A percentile compares a stretch with the other conserved stretches of the same genome.
Conservation (phyloP, 1,140 invertebrate species). For the Chironomus striatipennis region DNA sequence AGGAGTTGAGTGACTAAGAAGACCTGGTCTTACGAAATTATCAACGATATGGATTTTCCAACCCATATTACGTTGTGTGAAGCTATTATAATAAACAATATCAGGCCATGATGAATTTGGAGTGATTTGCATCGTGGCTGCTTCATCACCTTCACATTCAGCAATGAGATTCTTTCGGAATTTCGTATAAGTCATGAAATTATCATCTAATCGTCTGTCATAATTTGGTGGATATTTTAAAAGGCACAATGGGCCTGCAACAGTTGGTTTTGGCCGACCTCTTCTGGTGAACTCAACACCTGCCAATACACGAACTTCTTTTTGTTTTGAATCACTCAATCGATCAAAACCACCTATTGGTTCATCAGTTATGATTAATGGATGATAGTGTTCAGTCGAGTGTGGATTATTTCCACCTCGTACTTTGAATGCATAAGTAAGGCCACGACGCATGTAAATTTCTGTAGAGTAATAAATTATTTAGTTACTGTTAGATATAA, state of each 20-base stretch:
- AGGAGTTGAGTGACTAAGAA: neutral
- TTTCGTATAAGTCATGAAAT: slow-evolving; percentile 68
- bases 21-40: slow-evolving; percentile 41
- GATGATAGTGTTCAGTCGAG: slow-evolving; percentile 80
- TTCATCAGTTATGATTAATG: slow-evolving; percentile 84
- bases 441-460: slow-evolving; percentile 73
- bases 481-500: too few relatives aligned
- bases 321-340: slow-evolving; percentile 60
- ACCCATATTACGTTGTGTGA: slow-evolving; percentile 83
- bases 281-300: slow-evolving; percentile 75
- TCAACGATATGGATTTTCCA: slow-evolving; percentile 83
- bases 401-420: slow-evolving; percentile 85
- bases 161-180: slow-evolving; percentile 67
- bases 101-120: slow-evolving; percentile 89
- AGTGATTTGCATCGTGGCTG: slow-evolving; percentile 66
- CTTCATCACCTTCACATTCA: slow-evolving; percentile 58
- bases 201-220: slow-evolving; percentile 70
- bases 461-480: slow-evolving; percentile 34
- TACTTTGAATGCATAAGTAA: slow-evolving; percentile 75
- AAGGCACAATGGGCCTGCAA: slow-evolving; percentile 71
- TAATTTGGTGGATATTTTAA: slow-evolving; percentile 52
- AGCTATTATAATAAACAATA: slow-evolving; percentile 88
- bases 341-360: slow-evolving; percentile 71
- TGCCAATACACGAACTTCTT: slow-evolving; percentile 67
- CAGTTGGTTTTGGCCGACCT: slow-evolving; percentile 65